These are phyloP conservation scores for Cephus rjabovi DNA, from an alignment of 2,888 invertebrate species.

Conservation along the genomic window DNA sequence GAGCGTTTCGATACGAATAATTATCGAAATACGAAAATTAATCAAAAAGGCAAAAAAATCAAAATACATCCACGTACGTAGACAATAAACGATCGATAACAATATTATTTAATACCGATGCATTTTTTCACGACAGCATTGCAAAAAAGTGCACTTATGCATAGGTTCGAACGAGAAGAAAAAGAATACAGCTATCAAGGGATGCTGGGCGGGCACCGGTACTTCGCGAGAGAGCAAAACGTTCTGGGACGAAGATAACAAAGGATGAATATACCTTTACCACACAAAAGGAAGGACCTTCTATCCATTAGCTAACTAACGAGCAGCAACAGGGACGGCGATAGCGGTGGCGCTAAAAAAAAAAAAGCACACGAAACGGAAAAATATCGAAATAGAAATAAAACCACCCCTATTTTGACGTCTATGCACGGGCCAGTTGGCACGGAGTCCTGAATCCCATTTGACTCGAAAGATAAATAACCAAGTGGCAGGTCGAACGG, in stretches of 20 bases:
- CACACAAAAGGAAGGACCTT: background rate
- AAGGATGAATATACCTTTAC: background rate
- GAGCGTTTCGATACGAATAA: background rate
- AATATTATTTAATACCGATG: background rate
- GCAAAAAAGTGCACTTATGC: background rate
- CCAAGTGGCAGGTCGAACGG: background rate
- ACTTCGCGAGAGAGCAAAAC: background rate
- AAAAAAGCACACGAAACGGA: background rate
- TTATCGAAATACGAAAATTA: background rate
- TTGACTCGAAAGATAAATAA: conserved; percentile 6
- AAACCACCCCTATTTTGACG: background rate
- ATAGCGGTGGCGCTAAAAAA: background rate
- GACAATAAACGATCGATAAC: background rate
- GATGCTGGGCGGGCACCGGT: background rate
- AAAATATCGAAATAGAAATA: background rate
- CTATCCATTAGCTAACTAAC: background rate
- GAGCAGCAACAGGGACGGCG: background rate
- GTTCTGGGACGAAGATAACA: background rate
- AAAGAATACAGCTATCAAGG: background rate
- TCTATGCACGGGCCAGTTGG: background rate
- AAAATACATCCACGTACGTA: background rate
- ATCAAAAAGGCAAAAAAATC: background rate
- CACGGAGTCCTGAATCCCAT: background rate
- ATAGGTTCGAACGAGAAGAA: background rate
- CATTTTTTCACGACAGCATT: background rate